Conservation (phyloP, 2,113 vertebrate genomes). For the Montifringilla adamsi region DNA sequence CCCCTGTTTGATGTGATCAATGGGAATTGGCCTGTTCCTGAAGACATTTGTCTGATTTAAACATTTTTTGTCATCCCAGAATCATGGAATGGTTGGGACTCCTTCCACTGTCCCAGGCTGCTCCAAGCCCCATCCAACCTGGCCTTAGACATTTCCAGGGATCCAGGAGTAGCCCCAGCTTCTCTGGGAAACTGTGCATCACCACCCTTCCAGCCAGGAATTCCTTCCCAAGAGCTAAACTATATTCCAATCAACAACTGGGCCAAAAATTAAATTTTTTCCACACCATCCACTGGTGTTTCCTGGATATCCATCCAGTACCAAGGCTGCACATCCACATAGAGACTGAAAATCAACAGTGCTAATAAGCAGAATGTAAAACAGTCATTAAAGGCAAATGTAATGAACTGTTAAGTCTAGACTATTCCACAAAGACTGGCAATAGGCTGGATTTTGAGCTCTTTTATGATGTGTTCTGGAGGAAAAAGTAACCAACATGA, state of each 20-base stretch:
- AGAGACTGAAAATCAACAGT: neutral
- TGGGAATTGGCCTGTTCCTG: neutral
- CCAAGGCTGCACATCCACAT: neutral
- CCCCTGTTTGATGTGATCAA: neutral
- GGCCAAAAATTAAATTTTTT: neutral
- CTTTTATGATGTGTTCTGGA: neutral
- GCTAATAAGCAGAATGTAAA: neutral
- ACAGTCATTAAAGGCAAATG: neutral
- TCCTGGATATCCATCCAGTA: neutral
- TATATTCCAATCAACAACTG: neutral
- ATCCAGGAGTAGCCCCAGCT: neutral
- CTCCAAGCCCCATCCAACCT: neutral
- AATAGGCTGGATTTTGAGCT: neutral
- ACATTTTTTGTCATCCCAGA: neutral
- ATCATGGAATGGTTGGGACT: neutral
- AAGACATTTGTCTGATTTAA: neutral
- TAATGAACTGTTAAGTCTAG: neutral
- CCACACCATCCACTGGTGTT: neutral
- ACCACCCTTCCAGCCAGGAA: neutral
- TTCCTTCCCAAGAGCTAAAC: neutral
- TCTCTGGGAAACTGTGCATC: neutral
- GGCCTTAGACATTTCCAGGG: neutral
- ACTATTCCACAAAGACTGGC: neutral
- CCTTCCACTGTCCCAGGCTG: fast-evolving
- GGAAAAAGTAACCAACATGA: neutral